Base-by-base conservation (phyloP, 2,797 vertebrate genomes). In the Thamnophis elegans region DNA sequence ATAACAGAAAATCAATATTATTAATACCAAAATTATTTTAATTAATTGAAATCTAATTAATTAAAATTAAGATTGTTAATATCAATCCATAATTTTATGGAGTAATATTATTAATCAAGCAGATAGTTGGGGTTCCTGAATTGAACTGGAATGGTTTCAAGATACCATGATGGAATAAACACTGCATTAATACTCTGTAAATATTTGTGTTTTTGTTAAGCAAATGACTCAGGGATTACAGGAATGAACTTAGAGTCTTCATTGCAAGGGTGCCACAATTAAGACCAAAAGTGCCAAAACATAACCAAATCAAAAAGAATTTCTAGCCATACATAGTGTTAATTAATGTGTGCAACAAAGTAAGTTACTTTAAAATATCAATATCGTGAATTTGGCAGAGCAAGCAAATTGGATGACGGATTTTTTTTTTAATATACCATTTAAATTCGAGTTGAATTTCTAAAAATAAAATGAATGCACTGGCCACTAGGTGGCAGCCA, bases 401-500 rank as follows among this genome's bases (percentile, higher is more conserved):
- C 10, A 11, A 13, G 4, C 28, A 82, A 59, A 88, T 13, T n/a
- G 87, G 55, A 25, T 8, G 14, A 22, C 20, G 11, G n/a, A 36
- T 36, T 8, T 7, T 18, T 42, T 42, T 51, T 5, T 5, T 4
- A 42, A 92, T 26, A 42, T 22, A 12, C 73, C 10, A 62, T 93
- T 89, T n/a, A 65, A 65, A 93, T 86, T 32, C 25, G 32, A 87
- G 51, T 92, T 88, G 88, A 94, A 53, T 42, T 47, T 65, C 0
- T 1, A 2, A 93, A 93, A 95, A 3, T 9, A 88, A 73, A 94
- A 95, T 47, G 1, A 91, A 91, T 0, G n/a, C 89, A 94, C 95
- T 93, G 88, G 85, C 98, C 98, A 97, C 97, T 97, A 95, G 97
- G 95, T 97, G 98, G 97, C 97, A 97, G 96, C 93, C 92, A 51